phyloP scores from a whole-genome alignment of 2,888 invertebrate genomes.

The Drosophila tripunctata region DNA sequence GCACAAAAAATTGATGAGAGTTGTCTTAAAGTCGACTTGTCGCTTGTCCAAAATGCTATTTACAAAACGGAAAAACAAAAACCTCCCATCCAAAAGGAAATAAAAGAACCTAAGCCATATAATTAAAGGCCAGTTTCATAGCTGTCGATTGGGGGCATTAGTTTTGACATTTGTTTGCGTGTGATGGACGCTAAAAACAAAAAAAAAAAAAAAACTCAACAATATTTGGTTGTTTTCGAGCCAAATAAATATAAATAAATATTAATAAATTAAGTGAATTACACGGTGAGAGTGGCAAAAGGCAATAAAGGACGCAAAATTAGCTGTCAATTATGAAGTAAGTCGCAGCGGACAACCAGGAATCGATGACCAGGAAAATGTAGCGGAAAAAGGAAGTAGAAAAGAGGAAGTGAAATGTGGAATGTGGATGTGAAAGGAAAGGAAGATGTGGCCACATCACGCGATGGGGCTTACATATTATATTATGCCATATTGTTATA shows the following conservation, averaged over 20 bases:
- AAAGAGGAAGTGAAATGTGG: too few species aligned
- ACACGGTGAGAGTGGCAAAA: conserved; percentile 41
- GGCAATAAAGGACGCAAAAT: conserved; percentile 67
- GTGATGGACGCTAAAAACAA: conserved; percentile 5
- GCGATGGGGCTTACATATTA: conserved; percentile 46
- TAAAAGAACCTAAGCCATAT: neutral
- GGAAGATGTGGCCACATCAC: conserved; percentile 48
- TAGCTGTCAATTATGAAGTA: conserved; percentile 77
- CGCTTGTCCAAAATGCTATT: too few species aligned
- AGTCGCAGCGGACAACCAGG: conserved; percentile 28
- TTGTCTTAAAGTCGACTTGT: neutral
- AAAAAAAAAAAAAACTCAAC: conserved; percentile 2
- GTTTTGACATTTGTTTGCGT: conserved; percentile 43
- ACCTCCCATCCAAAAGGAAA: too few species aligned
- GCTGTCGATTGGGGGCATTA: conserved; percentile 48
- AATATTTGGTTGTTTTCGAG: neutral
- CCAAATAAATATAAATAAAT: conserved; percentile 40
- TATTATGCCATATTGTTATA: conserved; percentile 34
- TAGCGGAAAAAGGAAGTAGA: neutral
- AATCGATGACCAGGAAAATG: conserved; percentile 13
- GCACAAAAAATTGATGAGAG: conserved; percentile 2
- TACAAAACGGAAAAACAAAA: too few species aligned
- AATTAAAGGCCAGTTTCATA: conserved; percentile 42
- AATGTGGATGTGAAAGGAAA: neutral
- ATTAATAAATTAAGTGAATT: conserved; percentile 69